Base-by-base conservation (phyloP, 2,888 invertebrate species). In the Dicyrtomina minuta region DNA sequence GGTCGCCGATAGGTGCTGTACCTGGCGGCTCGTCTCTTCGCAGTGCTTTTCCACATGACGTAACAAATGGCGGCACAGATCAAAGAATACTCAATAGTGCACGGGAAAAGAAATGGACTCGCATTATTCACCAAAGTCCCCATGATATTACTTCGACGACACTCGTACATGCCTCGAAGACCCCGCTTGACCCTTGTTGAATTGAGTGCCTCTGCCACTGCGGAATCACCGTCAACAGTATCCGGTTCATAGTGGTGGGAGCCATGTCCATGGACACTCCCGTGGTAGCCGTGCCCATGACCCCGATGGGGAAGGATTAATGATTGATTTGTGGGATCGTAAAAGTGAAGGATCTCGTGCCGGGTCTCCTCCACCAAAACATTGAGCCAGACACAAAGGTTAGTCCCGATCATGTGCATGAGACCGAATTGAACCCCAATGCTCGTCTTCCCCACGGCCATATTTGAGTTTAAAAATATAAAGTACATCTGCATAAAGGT, bases 361-460 rank as follows among this genome's bases (percentile, higher is more conserved):
- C 96, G 93, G 0, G 96, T 96, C 83, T 97, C 96, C 82, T 94
- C 92, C 2, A 96, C 91, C 27, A 96, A 86, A 0, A 95, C 95
- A 81, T 93, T 92, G 49, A 97, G 85, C 98, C 98, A 98, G 20
- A 97, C 96, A 77, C 96, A 96, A 62, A 98, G 84, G 83, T 98
- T 98, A 13, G 97, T 96, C 24, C 96, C 97, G 68, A 98, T 92
- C 93, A 98, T 94, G 82, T 98, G 98, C 97, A 98, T 97, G 70
- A 97, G 85, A 1, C 98, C 98, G 80, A 98, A 96, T 73, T 96
- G 87, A 0, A 96, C 96, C 70, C 95, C 88, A 13, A 76, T 62
- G 0, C 74, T 51, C 1, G 75, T 67, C 66, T 78, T 78, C 10
- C 66, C 66, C 1, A 78, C 74, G 17, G 74, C 74, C 74, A 78